Evolutionary conservation across 2,797 vertebrate genomes (phyloP), one percentile per base, ranked within the genome.

Genomic region (Agapornis canus): DNA sequence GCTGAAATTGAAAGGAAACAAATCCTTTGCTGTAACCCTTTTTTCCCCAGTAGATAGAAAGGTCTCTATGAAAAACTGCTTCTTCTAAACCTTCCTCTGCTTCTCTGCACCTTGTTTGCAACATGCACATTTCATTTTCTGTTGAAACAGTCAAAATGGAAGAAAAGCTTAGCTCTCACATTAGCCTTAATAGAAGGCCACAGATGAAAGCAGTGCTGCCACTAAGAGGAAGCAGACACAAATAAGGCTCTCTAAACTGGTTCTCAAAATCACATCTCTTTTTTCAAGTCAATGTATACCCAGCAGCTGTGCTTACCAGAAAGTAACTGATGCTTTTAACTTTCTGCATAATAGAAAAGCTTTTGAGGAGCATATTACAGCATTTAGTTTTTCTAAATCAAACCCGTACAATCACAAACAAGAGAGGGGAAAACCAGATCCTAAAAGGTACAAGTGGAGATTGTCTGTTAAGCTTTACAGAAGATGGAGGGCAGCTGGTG

Each of bases 401-500:
- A 71, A 77, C 76, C 92, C 57, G 40, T 68, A 69, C 76, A 84
- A 66, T 65, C 68, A 69, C 82, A 82, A 89, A 83, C 56, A 43
- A 78, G 65, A 82, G 77, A 52, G 25, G 18, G 35, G 35, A 0
- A 73, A 87, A 80, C 78, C 1, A 89, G 86, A 77, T 92, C 51
- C 84, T 70, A 63, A 72, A 93, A 93, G 89, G 92, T 93, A 70
- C 80, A 87, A 97, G 90, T 70, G 66, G 89, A 88, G 66, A 87
- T 89, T 88, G 90, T 75, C 82, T 1, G 42, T 63, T 82, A 91
- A 89, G 84, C 93, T 85, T 84, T 48, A 61, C 66, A 37, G 89
- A 87, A 92, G 93, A 92, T 60, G 37, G 86, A 54, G 61, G 91
- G 93, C 96, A 96, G 95, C 95, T 95, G 94, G 95, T 45, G 70